Evolutionary conservation across 2,113 vertebrate genomes (phyloP).

Genomic region (Labrus mixtus): DNA sequence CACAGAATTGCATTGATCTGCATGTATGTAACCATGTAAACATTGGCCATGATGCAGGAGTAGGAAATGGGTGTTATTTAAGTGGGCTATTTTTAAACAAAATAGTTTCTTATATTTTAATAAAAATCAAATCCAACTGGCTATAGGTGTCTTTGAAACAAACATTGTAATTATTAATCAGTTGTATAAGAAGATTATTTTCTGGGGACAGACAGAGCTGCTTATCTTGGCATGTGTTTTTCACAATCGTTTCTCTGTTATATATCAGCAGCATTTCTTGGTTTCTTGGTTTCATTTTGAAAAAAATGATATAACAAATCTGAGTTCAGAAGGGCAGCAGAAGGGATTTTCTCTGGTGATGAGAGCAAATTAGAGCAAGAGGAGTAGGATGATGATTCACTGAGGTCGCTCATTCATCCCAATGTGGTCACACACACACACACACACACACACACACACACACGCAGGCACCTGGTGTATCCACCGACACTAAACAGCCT

Average conservation of each 20-base stretch:
- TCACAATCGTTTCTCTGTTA: background rate
- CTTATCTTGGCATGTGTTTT: background rate
- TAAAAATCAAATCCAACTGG: too few relatives aligned
- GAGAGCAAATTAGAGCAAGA: conserved; percentile 36
- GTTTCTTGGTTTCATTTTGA: background rate
- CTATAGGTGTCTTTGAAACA: too few relatives aligned
- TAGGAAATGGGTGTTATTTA: too few relatives aligned
- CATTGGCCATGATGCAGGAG: too few relatives aligned
- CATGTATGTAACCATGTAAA: too few relatives aligned
- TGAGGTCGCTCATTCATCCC: conserved; percentile 51
- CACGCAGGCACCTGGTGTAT: conserved; percentile 46
- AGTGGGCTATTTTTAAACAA: too few relatives aligned
- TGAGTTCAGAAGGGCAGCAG: background rate
- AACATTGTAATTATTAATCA: background rate
- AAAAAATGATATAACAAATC: background rate
- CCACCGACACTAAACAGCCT: conserved; percentile 27
- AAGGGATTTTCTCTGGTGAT: conserved; percentile 41
- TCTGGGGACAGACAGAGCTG: background rate
- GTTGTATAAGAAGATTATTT: background rate
- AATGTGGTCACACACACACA: conserved; percentile 1
- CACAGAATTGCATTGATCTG: too few relatives aligned
- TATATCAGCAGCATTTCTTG: background rate
- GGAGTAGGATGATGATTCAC: conserved; percentile 55
- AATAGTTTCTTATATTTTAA: too few relatives aligned
- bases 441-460: conserved; percentile 29